Base-by-base conservation (phyloP, 1,140 invertebrate genomes). In the Pogonomyrmex barbatus region DNA sequence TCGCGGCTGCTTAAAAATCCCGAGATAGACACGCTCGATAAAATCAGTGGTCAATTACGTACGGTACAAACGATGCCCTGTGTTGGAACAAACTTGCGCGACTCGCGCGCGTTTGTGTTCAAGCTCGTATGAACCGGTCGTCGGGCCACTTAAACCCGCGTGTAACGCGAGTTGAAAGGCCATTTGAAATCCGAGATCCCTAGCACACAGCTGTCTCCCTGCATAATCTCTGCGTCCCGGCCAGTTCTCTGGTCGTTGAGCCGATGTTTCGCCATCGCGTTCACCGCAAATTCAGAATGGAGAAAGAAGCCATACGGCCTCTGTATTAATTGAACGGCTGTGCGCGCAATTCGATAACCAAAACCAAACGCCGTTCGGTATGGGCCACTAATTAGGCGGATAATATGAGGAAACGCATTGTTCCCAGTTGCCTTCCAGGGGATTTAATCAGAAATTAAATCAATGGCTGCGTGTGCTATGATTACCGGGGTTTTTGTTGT, bases 151-250 rank as follows among this genome's bases (percentile, higher is more conserved):
- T 65, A 81, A 83, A 87, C 87, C 89, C 70, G 77, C 81, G 84
- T 92, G 92, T 93, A 93, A 93, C 83, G 89, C 88, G 90, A 93
- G 92, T 92, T 93, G 92, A 92, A 93, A 93, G 92, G 92, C 92
- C 92, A 92, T 88, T 88, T 89, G 92, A 93, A 93, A 93, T 92
- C 87, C 70, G 92, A 93, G 90, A 92, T 73, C 75, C 79, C 87
- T 79, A 81, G 65, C 89, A 83, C 89, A 83, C 90, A 88, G 92
- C 88, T 92, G 91, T 91, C 88, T 85, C 87, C 84, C 87, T 77
- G 83, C 85, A 82, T 87, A 91, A 85, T 81, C 60, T 67, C 71
- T 30, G 60, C 17, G 56, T 36, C 10, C 47, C 33, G 17, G 12
- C 68, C 75, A 81, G 50, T 62, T 73, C 63, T 45, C 33, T 54